Percentiles rank a stretch among this genome's conserved stretches.
Conservation (phyloP, 64 coral and sea anemone species). For the Trachythela sp. region DNA sequence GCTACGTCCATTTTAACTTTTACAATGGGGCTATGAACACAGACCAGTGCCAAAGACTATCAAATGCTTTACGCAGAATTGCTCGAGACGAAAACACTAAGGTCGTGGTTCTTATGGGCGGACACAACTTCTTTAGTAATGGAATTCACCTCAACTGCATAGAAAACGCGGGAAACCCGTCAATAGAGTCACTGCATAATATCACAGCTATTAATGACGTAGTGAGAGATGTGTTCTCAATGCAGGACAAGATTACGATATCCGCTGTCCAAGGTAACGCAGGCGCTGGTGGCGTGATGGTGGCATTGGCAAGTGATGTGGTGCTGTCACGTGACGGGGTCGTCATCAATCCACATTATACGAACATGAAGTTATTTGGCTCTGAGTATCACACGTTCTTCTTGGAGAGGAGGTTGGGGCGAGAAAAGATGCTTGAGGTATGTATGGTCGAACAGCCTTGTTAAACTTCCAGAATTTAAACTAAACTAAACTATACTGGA, state of each 20-base stretch:
- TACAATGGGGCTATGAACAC: conserved; percentile 75
- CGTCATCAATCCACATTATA: conserved; percentile 71
- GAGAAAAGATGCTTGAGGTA: conserved; percentile 32
- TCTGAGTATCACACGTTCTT: conserved; percentile 72
- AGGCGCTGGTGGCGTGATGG: conserved; percentile 63
- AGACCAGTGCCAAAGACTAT: conserved; percentile 53
- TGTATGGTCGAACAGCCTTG: neutral
- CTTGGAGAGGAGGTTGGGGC: conserved; percentile 43
- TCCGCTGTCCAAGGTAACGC: conserved; percentile 59
- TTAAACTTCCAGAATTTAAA: too few species aligned
- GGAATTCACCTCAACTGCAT: conserved; percentile 71
- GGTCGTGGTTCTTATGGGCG: conserved; percentile 62
- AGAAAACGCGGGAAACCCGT: conserved; percentile 43
- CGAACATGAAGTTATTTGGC: conserved; percentile 56
- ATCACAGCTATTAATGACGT: conserved; percentile 72
- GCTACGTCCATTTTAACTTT: conserved; percentile 62
- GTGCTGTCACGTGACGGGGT: conserved; percentile 49
- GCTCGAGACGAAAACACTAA: conserved; percentile 44
- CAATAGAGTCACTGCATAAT: conserved; percentile 55
- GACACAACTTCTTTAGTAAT: conserved; percentile 60
- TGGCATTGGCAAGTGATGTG: conserved; percentile 59
- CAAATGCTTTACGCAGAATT: conserved; percentile 10
- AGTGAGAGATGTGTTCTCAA: conserved; percentile 43
- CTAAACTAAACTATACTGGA: too few species aligned
- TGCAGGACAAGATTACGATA: conserved; percentile 57